Conservation (phyloP, 2,888 invertebrate species). For the Drosophila vallismaia region DNA sequence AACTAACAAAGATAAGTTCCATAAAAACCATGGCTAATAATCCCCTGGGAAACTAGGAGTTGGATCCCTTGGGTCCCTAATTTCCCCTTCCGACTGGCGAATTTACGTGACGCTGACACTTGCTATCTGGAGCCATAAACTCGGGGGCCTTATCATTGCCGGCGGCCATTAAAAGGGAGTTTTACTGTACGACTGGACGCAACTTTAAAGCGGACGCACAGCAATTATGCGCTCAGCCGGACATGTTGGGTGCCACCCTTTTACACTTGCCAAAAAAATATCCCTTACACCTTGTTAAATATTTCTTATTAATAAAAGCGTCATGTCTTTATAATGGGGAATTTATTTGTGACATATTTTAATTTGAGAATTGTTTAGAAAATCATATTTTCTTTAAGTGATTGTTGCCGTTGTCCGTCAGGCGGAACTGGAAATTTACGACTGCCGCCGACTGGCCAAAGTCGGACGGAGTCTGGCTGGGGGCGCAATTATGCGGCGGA, state of each 20-base stretch:
- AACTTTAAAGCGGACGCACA: slow-evolving; percentile 56
- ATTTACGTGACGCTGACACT: slow-evolving; percentile 78
- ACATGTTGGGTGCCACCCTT: slow-evolving; percentile 45
- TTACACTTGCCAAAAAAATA: slow-evolving; percentile 7
- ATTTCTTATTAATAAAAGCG: not conserved
- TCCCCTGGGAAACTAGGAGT: slow-evolving; percentile 29
- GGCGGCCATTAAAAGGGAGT: slow-evolving; percentile 79
- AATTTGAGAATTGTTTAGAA: no score
- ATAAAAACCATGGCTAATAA: slow-evolving; percentile 38
- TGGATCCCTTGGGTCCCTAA: slow-evolving; percentile 23
- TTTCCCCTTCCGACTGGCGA: slow-evolving; percentile 34
- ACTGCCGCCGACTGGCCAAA: slow-evolving; percentile 43
- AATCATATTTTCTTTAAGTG: slow-evolving; percentile 11
- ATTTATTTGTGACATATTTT: no score
- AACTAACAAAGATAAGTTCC: slow-evolving; percentile 11
- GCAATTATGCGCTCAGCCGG: slow-evolving; percentile 65
- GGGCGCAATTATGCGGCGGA: slow-evolving; percentile 59
- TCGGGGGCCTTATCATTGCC: slow-evolving; percentile 75
- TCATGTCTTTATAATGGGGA: not conserved
- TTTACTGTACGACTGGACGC: slow-evolving; percentile 66
- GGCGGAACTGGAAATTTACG: slow-evolving; percentile 60
- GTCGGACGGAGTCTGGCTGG: slow-evolving; percentile 11
- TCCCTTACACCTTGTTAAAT: not conserved
- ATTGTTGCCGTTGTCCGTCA: slow-evolving; percentile 29
- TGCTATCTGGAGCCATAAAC: slow-evolving; percentile 81